phyloP scores from a whole-genome alignment of 2,113 vertebrate genomes.

The Heterotilapia buettikoferi region DNA sequence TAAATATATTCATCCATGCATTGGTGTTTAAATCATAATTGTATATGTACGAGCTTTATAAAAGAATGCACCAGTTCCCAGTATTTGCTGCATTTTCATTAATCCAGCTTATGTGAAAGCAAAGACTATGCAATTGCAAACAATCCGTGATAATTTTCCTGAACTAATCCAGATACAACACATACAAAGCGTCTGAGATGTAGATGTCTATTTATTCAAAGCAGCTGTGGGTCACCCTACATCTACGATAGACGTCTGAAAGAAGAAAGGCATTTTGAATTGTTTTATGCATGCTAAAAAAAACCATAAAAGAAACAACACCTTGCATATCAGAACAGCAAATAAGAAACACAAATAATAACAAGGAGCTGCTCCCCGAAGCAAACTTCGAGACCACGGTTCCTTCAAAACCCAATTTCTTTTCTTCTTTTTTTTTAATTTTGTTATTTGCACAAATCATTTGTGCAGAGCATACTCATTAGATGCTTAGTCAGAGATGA shows the following conservation, averaged over 20 bases:
- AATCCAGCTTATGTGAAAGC: background rate
- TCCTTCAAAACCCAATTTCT: background rate
- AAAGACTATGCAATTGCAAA: background rate
- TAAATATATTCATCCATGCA: background rate
- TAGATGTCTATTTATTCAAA: background rate
- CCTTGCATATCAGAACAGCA: background rate
- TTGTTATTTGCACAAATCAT: background rate
- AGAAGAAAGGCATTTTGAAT: background rate
- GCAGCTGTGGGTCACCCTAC: background rate
- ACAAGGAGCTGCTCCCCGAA: background rate
- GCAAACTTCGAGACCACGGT: background rate
- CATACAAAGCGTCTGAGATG: background rate
- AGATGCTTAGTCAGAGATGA: background rate
- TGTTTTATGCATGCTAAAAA: background rate
- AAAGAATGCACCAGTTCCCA: background rate
- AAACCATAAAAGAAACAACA: background rate
- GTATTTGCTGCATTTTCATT: background rate
- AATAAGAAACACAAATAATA: background rate
- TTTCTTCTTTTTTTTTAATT: accelerated
- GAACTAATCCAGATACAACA: background rate
- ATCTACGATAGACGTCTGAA: background rate
- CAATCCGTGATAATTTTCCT: background rate
- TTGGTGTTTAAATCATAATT: background rate
- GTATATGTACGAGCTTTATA: background rate
- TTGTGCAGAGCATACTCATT: background rate